Base-by-base conservation (phyloP, 2,888 invertebrate genomes). In the Gymnocheta viridis region DNA sequence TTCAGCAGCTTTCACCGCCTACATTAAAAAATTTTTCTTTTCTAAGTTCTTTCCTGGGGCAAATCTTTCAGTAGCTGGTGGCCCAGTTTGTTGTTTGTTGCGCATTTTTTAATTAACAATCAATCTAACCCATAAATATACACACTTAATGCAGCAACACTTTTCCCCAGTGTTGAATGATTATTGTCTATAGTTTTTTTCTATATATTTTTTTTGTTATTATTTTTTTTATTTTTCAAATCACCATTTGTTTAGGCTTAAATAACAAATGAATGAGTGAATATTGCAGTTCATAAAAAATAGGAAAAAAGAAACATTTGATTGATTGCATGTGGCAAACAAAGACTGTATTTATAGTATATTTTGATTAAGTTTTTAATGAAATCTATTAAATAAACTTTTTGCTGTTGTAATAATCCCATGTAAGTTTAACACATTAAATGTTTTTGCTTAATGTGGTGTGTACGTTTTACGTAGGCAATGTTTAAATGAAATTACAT, bases 61-160 rank as follows among this genome's bases (percentile, higher is more conserved):
- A 32, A 49, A 32, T 29, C 66, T 29, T 67, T 69, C 7, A 14
- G 4, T 49, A 38, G 56, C 27, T 72, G 49, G 19, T 76, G 74
- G 49, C 83, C 83, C 51, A 80, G 70, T 80, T 83, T 47, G 4
- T 64, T 24, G 19, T 49, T 58, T 72, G 47, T 62, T 66, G 54
- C 38, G 54, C 27, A 62, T 69, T 69, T 83, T 80, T 83, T 76
- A 76, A 83, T 83, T 83, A 83, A 80, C 80, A 76, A 83, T 83
- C 76, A 80, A 76, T 83, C 70, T 38, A 70, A 83, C 32, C 62
- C 32, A 49, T 24, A 22, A 56, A 54, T 19, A 29, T 35, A 49
- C 60, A 51, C 54, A 44, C 49, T 54, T 44, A 54, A 64, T 56
- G 58, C 47, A 41, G 51, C 56, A 51, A 44, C 60, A 72, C 69